These are phyloP conservation scores for Lepilemur septentrionalis DNA, from an alignment of 2,797 vertebrate genomes.

Conservation along the genomic window DNA sequence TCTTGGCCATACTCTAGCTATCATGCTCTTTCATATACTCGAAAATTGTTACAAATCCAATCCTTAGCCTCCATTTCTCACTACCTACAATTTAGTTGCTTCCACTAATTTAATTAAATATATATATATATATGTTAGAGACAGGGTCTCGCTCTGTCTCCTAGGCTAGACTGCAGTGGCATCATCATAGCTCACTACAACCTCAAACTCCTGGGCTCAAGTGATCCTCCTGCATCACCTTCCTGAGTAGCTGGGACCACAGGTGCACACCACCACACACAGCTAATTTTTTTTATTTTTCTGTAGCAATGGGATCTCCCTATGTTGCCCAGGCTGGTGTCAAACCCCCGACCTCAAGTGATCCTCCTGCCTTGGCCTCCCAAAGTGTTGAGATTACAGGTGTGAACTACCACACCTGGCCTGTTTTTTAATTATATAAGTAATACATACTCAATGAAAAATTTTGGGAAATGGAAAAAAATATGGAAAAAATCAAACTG, in stretches of 20 bases:
- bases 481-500: conserved; percentile 3
- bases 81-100: neutral
- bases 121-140: too few relatives aligned
- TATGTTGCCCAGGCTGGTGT: neutral
- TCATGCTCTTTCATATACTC: neutral
- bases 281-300: neutral
- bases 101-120: conserved; percentile 7
- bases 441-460: neutral
- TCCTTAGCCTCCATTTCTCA: conserved; percentile 10
- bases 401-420: neutral
- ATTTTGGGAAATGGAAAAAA: neutral
- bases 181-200: neutral
- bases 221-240: neutral
- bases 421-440: conserved; percentile 42
- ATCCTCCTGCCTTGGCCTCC: neutral
- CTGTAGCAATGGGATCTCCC: neutral
- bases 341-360: neutral
- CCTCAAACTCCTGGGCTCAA: neutral
- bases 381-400: neutral
- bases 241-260: neutral
- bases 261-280: neutral
- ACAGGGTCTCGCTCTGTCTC: neutral
- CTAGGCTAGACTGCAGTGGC: neutral
- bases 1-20: neutral
- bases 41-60: neutral